Conservation (phyloP, 2,888 invertebrate genomes). For the Drosophila neutralis region DNA sequence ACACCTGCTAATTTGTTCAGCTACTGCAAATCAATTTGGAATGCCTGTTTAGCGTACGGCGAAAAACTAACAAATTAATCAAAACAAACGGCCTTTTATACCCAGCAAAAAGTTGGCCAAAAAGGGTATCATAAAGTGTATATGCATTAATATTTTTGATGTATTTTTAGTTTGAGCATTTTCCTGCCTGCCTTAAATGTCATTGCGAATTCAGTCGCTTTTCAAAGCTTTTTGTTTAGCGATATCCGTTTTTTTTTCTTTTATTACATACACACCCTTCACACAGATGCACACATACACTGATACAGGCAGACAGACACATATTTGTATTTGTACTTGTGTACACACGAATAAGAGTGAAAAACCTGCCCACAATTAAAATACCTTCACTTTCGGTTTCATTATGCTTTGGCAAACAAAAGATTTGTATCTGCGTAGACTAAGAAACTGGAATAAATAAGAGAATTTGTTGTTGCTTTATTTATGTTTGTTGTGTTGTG, state of each 20-base stretch:
- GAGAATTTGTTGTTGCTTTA: constrained; percentile 60
- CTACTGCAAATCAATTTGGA: constrained; percentile 1
- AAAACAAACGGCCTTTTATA: not conserved
- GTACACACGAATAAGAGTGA: constrained; percentile 28
- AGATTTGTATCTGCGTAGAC: constrained; percentile 61
- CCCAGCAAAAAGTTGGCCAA: not conserved
- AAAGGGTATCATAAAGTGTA: not conserved
- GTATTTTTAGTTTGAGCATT: not conserved
- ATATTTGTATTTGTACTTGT: constrained; percentile 3
- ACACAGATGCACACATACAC: not conserved
- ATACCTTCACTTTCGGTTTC: constrained; percentile 72
- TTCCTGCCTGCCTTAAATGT: constrained; percentile 7
- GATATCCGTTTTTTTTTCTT: constrained; percentile 32
- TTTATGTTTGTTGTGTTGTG: constrained; percentile 15
- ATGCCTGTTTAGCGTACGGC: not conserved
- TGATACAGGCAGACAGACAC: not conserved
- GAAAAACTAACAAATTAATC: not conserved
- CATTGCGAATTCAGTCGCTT: constrained; percentile 3
- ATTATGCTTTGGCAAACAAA: constrained; percentile 62
- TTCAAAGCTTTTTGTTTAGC: constrained; percentile 14
- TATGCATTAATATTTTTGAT: not conserved
- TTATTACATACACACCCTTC: constrained; percentile 4
- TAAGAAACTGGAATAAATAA: constrained; percentile 63
- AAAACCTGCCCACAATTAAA: constrained; percentile 70
- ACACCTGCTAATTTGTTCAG: constrained; percentile 1